Percentiles rank a stretch among this genome's conserved stretches.
Evolutionary conservation across 2,888 invertebrate species (phyloP).

Genomic region (Cryptocephalus primarius): DNA sequence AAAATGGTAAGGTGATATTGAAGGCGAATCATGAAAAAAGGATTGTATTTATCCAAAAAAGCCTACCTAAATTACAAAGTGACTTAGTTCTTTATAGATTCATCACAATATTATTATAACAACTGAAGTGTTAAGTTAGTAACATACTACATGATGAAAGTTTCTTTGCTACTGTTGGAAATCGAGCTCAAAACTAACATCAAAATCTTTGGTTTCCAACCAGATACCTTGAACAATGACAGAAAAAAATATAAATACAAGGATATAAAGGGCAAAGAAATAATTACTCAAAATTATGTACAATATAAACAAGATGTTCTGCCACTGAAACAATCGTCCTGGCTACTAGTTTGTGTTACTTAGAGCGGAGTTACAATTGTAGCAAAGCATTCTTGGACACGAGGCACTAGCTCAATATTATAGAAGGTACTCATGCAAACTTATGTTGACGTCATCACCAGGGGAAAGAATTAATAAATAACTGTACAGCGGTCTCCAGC

Average conservation of each 20-base stretch:
- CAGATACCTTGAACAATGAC: conserved; percentile 16
- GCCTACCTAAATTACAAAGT: conserved; percentile 26
- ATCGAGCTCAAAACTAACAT: conserved; percentile 21
- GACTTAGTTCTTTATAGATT: conserved; percentile 32
- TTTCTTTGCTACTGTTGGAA: conserved; percentile 20
- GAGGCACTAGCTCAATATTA: conserved; percentile 18
- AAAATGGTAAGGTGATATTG: not conserved
- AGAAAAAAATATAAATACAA: conserved; percentile 11
- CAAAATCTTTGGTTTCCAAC: conserved; percentile 36
- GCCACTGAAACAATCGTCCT: conserved; percentile 12
- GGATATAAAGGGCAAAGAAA: conserved; percentile 11
- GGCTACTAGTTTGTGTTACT: conserved; percentile 20
- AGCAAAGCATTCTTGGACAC: conserved; percentile 22
- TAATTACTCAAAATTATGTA: conserved; percentile 20
- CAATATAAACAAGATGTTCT: conserved; percentile 27
- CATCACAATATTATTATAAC: conserved; percentile 29
- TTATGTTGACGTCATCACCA: conserved; percentile 22
- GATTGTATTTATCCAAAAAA: conserved; percentile 19
- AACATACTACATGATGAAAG: conserved; percentile 26
- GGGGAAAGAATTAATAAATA: conserved; percentile 27
- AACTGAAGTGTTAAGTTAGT: conserved; percentile 23
- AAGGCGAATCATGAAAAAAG: conserved; percentile 7
- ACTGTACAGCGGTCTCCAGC: conserved; percentile 27
- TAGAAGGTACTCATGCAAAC: conserved; percentile 25
- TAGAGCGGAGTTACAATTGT: conserved; percentile 20